Conservation (phyloP, 1,140 invertebrate genomes). For the Galendromus occidentalis region DNA sequence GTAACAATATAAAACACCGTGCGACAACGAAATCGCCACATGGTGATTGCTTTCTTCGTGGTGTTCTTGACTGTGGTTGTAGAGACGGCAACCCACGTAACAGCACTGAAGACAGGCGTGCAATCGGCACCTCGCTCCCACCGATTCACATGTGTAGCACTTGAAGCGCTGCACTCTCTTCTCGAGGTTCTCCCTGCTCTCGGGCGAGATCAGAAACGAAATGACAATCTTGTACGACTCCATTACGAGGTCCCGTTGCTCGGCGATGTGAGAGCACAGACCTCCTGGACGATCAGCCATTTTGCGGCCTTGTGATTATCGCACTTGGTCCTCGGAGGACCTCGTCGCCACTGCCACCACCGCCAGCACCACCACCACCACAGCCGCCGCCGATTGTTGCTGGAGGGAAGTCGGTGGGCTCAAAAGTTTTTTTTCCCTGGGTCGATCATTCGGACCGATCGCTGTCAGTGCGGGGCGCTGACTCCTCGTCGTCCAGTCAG, state of each 20-base stretch:
- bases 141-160: background rate
- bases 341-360: too few relatives aligned
- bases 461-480: too few relatives aligned
- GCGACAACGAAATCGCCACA: conserved; percentile 52
- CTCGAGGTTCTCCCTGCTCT: background rate
- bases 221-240: background rate
- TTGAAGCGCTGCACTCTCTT: background rate
- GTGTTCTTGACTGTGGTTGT: conserved; percentile 64
- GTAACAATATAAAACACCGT: conserved; percentile 75
- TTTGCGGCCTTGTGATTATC: too few relatives aligned
- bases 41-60: conserved; percentile 54
- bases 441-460: too few relatives aligned
- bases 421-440: too few relatives aligned
- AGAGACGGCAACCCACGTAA: conserved; percentile 64
- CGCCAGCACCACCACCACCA: too few relatives aligned
- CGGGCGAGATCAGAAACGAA: background rate
- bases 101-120: conserved; percentile 79
- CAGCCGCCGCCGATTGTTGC: too few relatives aligned
- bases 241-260: background rate
- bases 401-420: too few relatives aligned
- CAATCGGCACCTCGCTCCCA: conserved; percentile 31
- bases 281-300: too few relatives aligned
- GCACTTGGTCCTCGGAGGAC: too few relatives aligned
- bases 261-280: background rate
- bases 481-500: too few relatives aligned